Conservation (phyloP, 2,113 vertebrate species). For the Gnathonemus echidnorhynchus region DNA sequence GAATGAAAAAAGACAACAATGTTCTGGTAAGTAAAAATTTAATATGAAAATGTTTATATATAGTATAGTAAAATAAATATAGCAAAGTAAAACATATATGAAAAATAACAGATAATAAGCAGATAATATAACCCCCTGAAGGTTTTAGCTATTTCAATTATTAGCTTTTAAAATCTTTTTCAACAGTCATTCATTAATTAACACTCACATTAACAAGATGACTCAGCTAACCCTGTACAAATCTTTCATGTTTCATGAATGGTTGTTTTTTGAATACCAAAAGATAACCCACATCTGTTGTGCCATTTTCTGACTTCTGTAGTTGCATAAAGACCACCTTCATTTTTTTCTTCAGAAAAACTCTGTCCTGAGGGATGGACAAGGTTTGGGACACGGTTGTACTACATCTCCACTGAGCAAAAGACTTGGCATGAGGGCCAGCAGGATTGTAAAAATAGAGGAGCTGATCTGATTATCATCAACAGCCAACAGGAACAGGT, state of each 20-base stretch:
- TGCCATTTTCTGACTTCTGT: too few species aligned
- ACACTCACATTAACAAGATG: too few species aligned
- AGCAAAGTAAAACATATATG: too few species aligned
- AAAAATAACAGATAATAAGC: neutral
- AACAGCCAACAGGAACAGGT: neutral
- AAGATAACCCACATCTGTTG: neutral
- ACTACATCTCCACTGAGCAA: neutral
- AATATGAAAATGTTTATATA: too few species aligned
- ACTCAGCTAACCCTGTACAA: too few species aligned
- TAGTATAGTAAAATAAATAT: too few species aligned
- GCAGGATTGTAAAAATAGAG: neutral
- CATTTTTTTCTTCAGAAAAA: neutral
- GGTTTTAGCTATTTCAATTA: neutral
- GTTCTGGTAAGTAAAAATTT: neutral
- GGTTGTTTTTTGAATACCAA: neutral
- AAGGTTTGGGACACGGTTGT: neutral
- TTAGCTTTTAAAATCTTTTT: neutral
- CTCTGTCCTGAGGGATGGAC: neutral
- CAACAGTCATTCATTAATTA: too few species aligned
- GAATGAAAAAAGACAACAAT: neutral
- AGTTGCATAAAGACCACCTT: too few species aligned
- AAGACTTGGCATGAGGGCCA: neutral
- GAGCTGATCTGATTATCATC: neutral
- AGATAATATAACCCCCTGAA: neutral
- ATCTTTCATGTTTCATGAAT: neutral